Evolutionary conservation across 2,888 invertebrate genomes (phyloP).

Genomic region (Dolomedes plantarius): DNA sequence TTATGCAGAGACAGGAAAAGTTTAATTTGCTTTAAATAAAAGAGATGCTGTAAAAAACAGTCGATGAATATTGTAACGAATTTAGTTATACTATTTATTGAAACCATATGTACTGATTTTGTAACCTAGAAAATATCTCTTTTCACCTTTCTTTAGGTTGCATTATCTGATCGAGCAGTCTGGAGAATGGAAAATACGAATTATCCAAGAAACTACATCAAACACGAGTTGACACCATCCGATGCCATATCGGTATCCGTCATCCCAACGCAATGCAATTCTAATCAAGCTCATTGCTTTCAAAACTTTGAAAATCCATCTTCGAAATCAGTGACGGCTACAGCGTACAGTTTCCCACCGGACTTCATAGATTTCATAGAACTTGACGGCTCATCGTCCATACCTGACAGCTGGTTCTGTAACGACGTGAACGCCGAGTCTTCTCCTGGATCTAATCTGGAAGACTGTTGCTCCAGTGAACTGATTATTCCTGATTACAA

Average conservation of each 20-base stretch:
- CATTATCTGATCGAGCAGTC: too few species aligned
- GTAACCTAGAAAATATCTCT: too few species aligned
- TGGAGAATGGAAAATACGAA: conserved; percentile 23
- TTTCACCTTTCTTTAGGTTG: too few species aligned
- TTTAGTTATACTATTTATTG: too few species aligned
- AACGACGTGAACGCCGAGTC: conserved; percentile 27
- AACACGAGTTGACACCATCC: not conserved
- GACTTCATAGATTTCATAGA: conserved; percentile 55
- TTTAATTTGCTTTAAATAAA: too few species aligned
- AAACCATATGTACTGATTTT: too few species aligned
- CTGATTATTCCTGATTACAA: conserved; percentile 12
- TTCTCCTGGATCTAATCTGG: conserved; percentile 35
- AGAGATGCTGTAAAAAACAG: too few species aligned
- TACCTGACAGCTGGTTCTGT: conserved; percentile 48
- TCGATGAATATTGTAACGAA: too few species aligned
- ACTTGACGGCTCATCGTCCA: conserved; percentile 42
- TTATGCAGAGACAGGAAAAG: too few species aligned
- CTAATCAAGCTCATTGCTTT: not conserved
- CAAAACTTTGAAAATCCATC: not conserved
- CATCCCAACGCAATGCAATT: not conserved
- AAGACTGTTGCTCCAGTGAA: conserved; percentile 26
- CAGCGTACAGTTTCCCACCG: conserved; percentile 10
- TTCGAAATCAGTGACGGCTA: not conserved
- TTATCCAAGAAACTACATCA: not conserved
- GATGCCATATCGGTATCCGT: not conserved